Conservation (phyloP, 2,113 vertebrate genomes). For the Lipophrys pholis region DNA sequence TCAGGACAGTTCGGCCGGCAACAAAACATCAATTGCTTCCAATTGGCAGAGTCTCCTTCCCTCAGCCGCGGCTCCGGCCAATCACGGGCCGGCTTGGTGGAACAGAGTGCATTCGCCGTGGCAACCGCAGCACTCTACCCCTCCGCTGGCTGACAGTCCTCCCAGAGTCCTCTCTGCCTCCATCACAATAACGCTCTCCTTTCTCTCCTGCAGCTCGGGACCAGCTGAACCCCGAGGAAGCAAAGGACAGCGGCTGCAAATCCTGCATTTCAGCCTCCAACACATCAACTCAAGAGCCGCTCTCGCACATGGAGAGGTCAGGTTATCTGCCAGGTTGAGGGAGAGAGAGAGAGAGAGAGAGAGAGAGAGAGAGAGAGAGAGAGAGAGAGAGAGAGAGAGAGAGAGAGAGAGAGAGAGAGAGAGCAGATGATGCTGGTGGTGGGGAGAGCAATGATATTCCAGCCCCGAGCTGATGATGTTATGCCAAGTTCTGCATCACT, state of each 20-base stretch:
- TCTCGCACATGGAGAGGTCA: constrained; percentile 1
- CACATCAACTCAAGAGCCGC: not conserved
- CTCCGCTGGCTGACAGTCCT: constrained; percentile 64
- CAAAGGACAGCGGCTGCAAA: constrained; percentile 2
- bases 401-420: too few relatives aligned
- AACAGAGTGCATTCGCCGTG: constrained; percentile 73
- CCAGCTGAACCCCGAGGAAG: constrained; percentile 16
- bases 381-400: too few relatives aligned
- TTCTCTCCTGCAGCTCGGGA: constrained; percentile 31
- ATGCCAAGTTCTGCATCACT: too few relatives aligned
- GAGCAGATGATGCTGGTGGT: too few relatives aligned
- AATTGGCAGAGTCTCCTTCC: constrained; percentile 81
- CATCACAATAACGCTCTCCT: constrained; percentile 62
- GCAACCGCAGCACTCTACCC: constrained; percentile 77
- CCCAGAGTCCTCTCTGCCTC: constrained; percentile 50
- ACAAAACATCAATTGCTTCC: constrained; percentile 83
- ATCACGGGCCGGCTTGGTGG: constrained; percentile 71
- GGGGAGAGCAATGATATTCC: too few relatives aligned
- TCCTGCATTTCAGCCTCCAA: too few relatives aligned
- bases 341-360: too few relatives aligned
- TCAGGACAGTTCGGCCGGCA: constrained; percentile 77
- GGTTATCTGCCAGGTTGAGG: constrained; percentile 36
- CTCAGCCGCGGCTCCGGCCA: constrained; percentile 65
- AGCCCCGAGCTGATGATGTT: too few relatives aligned
- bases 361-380: too few relatives aligned